phyloP scores from a whole-genome alignment of 1,140 invertebrate species.

The Epicauta chinensis region DNA sequence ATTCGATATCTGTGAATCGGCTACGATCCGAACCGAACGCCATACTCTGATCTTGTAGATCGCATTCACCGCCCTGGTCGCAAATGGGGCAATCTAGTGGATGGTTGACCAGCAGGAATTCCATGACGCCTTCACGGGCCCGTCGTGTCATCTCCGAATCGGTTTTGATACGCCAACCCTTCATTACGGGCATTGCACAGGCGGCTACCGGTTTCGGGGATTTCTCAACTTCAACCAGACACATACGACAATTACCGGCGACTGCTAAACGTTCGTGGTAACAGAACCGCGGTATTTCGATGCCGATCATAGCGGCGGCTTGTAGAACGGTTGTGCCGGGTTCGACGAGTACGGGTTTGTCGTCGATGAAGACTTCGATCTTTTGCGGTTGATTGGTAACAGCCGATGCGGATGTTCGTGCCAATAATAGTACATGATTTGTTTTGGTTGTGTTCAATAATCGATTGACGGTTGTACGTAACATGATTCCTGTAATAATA shows the following conservation, averaged over 20 bases:
- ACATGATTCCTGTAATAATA: slow-evolving; percentile 23
- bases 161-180: slow-evolving; percentile 95
- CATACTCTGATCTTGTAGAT: slow-evolving; percentile 98
- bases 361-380: slow-evolving; percentile 97
- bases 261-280: slow-evolving; percentile 98
- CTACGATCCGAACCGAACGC: slow-evolving; percentile 96
- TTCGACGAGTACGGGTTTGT: slow-evolving; percentile 87
- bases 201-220: slow-evolving; percentile 92
- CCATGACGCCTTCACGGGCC: slow-evolving; percentile 98
- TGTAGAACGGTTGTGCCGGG: slow-evolving; percentile 97
- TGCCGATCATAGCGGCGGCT: slow-evolving; percentile 92
- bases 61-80: slow-evolving; percentile 99
- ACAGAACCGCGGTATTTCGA: slow-evolving; percentile 98
- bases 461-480: slow-evolving; percentile 34
- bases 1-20: slow-evolving; percentile 89
- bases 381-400: slow-evolving; percentile 61
- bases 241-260: slow-evolving; percentile 99
- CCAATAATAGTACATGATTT: slow-evolving; percentile 22
- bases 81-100: slow-evolving; percentile 99
- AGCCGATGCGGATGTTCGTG: slow-evolving; percentile 25
- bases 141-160: slow-evolving; percentile 92
- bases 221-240: slow-evolving; percentile 98
- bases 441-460: slow-evolving; percentile 33
- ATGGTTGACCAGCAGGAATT: slow-evolving; percentile 97
- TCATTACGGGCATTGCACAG: slow-evolving; percentile 99